Evolutionary conservation across 2,888 invertebrate species (phyloP), one percentile per base, ranked within the genome.

Genomic region (Prenolepis imparis): DNA sequence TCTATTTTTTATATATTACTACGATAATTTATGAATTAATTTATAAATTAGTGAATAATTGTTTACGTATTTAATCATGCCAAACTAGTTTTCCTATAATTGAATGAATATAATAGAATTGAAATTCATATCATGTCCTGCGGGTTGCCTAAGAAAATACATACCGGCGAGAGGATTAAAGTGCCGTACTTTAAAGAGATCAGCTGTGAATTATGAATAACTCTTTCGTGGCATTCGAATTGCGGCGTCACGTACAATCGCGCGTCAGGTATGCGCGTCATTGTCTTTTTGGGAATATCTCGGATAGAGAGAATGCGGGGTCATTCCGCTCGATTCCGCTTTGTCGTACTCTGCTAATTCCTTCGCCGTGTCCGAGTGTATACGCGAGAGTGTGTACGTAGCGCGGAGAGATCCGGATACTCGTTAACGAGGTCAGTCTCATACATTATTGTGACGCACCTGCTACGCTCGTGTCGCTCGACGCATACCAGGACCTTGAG

Each of bases 351-450:
- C 24, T 21, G 72, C 66, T 87, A 87, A 90, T 88, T 86, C 78
- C 87, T 80, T 48, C 77, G 68, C 57, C 74, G 48, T 66, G 74
- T 63, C 36, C 64, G 55, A 80, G 36, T 57, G 64, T 52, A 52
- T 66, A 57, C 52, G 83, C 67, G 77, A 72, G 44, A 44, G 61
- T 32, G 44, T 44, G 55, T 77, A 21, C 81, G 64, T 48, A 48
- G 44, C 78, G 39, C 80, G 15, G 55, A 39, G 57, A 70, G n/a
- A 15, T 41, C 24, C 55, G 84, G 75, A 74, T 61, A 68, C 84
- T 83, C 48, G 84, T 84, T 90, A 89, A 90, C 90, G 88, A 84
- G 90, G 89, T 89, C 90, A 88, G 80, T 85, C 86, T 84, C 80
- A 82, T 73, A 81, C 82, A 82, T 90, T 89, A 89, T 86, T 83